Evolutionary conservation across 2,797 vertebrate species (phyloP).

Genomic region (Craterocephalus amniculus): DNA sequence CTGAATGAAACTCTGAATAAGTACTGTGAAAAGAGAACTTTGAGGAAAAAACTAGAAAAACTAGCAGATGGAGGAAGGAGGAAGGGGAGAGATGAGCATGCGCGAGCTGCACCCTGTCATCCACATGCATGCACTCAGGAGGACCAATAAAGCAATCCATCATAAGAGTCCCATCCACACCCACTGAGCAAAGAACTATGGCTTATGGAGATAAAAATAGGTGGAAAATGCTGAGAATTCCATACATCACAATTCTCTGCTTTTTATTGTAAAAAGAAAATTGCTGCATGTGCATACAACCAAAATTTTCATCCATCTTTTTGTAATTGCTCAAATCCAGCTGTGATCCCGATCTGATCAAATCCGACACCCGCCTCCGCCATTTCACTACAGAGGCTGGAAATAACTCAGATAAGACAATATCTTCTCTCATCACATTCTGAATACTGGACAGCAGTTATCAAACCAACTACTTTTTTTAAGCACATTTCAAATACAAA

Average conservation of each 20-base stretch:
- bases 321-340: slow-evolving; percentile 42
- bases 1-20: slow-evolving; percentile 28
- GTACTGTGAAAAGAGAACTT: slow-evolving; percentile 34
- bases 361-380: slow-evolving; percentile 33
- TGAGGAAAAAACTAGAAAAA: not conserved
- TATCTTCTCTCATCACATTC: slow-evolving; percentile 19
- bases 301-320: slow-evolving; percentile 16
- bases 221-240: not conserved
- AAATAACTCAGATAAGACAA: slow-evolving; percentile 12
- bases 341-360: slow-evolving; percentile 20
- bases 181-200: slow-evolving; percentile 52
- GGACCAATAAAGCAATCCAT: slow-evolving; percentile 66
- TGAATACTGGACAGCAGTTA: slow-evolving; percentile 29
- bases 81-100: slow-evolving; percentile 38
- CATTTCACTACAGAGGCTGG: slow-evolving; percentile 5
- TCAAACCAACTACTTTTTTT: slow-evolving; percentile 17
- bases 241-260: not conserved
- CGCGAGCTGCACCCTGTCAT: slow-evolving; percentile 60
- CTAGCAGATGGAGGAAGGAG: slow-evolving; percentile 25
- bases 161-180: slow-evolving; percentile 62
- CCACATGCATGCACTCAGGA: slow-evolving; percentile 65
- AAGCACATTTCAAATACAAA: slow-evolving; percentile 29
- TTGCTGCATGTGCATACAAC: slow-evolving; percentile 25
- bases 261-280: slow-evolving; percentile 13
- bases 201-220: slow-evolving; percentile 27